Percentiles rank a stretch among this genome's conserved stretches.
Conservation (phyloP, 2,797 vertebrate genomes). For the Pseudochirops cupreus region DNA sequence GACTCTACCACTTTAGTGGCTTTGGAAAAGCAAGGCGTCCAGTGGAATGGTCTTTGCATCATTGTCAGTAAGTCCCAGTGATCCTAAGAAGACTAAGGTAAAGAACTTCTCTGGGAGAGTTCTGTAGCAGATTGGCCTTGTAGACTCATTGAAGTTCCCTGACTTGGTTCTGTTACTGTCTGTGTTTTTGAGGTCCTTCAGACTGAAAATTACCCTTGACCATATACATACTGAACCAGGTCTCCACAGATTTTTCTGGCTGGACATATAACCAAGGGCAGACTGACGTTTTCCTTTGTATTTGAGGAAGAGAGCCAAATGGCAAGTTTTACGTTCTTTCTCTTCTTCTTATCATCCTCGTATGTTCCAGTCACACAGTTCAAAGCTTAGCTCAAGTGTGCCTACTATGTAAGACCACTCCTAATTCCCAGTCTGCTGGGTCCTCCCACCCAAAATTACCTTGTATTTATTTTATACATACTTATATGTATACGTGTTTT, state of each 20-base stretch:
- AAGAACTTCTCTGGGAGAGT: neutral
- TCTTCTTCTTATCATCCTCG: neutral
- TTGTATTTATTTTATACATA: neutral
- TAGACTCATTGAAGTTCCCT: neutral
- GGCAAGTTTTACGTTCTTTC: neutral
- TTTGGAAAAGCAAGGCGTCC: neutral
- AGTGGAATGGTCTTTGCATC: neutral
- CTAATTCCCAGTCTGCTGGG: neutral
- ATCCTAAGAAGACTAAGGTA: constrained; percentile 16
- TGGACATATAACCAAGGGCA: no score
- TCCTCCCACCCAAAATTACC: neutral
- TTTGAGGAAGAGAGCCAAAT: neutral
- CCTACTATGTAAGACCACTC: neutral
- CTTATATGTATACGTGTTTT: neutral
- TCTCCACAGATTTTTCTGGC: neutral
- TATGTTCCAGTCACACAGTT: neutral
- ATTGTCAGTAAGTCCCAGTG: constrained; percentile 1
- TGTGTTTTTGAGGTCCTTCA: neutral
- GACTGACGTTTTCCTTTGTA: neutral
- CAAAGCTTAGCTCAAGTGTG: neutral
- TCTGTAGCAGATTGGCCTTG: neutral
- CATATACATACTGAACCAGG: neutral
- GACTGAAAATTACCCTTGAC: neutral
- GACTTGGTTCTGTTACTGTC: neutral
- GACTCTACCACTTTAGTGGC: neutral